These are phyloP conservation scores for Aphidoletes aphidimyza DNA, from an alignment of 2,888 invertebrate genomes.

Conservation along the genomic window DNA sequence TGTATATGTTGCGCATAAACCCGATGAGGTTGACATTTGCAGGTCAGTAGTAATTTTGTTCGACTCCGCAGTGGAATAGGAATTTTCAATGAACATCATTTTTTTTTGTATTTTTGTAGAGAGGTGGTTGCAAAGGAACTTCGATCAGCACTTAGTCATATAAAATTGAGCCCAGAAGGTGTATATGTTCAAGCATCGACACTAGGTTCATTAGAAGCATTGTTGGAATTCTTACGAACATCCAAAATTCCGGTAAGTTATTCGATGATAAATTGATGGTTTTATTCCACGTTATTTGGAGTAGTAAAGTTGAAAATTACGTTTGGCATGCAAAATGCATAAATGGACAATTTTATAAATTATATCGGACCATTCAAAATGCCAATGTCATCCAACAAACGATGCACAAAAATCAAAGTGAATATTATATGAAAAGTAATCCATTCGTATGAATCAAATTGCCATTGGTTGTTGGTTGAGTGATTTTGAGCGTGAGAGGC, in stretches of 20 bases:
- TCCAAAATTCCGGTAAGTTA: constrained; percentile 92
- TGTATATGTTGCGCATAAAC: constrained; percentile 87
- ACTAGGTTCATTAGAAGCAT: constrained; percentile 96
- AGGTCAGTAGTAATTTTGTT: too few species aligned
- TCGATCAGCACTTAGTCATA: constrained; percentile 88
- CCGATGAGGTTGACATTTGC: constrained; percentile 91
- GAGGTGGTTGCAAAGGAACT: constrained; percentile 91
- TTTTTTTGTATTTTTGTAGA: constrained; percentile 63
- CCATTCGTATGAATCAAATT: too few species aligned
- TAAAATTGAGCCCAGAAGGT: constrained; percentile 90
- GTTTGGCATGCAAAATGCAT: neutral
- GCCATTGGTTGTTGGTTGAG: too few species aligned
- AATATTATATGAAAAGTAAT: too few species aligned
- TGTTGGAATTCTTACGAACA: constrained; percentile 89
- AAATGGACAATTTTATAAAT: neutral
- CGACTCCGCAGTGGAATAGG: too few species aligned
- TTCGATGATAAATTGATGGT: neutral
- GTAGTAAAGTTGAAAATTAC: neutral
- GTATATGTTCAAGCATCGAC: constrained; percentile 99
- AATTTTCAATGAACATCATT: neutral
- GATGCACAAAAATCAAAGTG: neutral
- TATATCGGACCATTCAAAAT: too few species aligned
- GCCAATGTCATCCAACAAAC: neutral
- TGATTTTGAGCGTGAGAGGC: neutral
- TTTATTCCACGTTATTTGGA: neutral